Conservation (phyloP, 2,797 vertebrate species). For the Liparis tanakae region DNA sequence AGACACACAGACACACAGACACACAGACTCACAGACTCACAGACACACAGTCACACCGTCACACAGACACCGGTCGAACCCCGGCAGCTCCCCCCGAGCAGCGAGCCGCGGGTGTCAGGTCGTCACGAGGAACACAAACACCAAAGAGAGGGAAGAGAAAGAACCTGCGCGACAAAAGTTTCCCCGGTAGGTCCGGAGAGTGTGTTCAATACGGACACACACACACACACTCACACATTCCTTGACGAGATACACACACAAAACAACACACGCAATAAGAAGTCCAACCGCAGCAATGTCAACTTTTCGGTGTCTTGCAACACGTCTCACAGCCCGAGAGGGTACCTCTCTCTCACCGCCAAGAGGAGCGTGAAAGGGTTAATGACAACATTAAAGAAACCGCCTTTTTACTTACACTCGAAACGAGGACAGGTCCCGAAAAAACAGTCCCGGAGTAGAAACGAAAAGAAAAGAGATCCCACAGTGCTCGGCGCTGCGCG, state of each 20-base stretch:
- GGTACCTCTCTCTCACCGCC: background rate
- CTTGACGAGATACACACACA: rapidly evolving
- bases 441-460: slow-evolving; percentile 38
- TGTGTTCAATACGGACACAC: background rate
- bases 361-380: no score
- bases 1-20: no score
- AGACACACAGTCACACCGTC: no score
- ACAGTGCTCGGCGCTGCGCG: slow-evolving; percentile 42
- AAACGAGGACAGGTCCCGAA: slow-evolving; percentile 42
- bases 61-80: no score
- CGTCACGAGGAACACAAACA: background rate
- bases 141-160: background rate
- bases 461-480: slow-evolving; percentile 18
- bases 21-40: no score
- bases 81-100: no score
- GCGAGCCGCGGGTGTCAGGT: no score
- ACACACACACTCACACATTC: rapidly evolving
- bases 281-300: background rate
- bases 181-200: slow-evolving; percentile 40
- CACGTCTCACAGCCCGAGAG: slow-evolving; percentile 2
- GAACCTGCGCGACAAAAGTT: slow-evolving; percentile 69
- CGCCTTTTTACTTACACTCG: slow-evolving; percentile 37
- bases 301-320: slow-evolving; percentile 21
- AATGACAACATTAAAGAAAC: background rate
- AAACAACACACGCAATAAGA: no score